phyloP scores from a whole-genome alignment of 2,113 vertebrate genomes.

The Cynocephalus volans region DNA sequence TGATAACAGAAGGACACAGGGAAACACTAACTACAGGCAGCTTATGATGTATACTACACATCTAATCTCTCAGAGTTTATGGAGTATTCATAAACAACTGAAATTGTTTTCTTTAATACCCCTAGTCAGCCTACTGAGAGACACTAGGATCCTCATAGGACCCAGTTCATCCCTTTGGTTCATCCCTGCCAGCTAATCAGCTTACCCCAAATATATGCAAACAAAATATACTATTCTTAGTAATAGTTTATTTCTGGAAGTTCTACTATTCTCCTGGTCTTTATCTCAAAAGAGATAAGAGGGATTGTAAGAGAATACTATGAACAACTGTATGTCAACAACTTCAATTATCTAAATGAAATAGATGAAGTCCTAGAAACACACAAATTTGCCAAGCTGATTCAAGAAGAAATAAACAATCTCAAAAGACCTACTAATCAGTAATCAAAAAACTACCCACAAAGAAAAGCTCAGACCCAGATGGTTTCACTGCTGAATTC shows the following conservation, averaged over 20 bases:
- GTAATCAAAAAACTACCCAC: not conserved
- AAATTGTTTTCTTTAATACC: not conserved
- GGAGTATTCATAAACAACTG: not conserved
- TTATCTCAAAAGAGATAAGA: slow-evolving; percentile 7
- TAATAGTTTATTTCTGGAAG: not conserved
- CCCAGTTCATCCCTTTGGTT: not conserved
- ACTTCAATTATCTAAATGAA: not conserved
- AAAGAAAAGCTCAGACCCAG: not conserved
- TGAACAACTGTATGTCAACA: not conserved
- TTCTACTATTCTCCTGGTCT: not conserved
- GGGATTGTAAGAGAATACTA: not conserved
- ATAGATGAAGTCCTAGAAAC: slow-evolving; percentile 1
- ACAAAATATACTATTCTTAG: not conserved
- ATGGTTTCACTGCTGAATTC: slow-evolving; percentile 31
- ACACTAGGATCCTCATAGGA: not conserved
- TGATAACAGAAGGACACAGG: not conserved
- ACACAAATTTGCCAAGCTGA: not conserved
- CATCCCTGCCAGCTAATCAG: not conserved
- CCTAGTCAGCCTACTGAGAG: not conserved
- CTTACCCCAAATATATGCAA: slow-evolving; percentile 14
- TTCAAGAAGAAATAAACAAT: slow-evolving; percentile 24
- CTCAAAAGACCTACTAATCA: not conserved
- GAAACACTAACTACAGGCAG: not conserved
- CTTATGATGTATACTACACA: not conserved
- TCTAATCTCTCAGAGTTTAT: not conserved